phyloP scores from a whole-genome alignment of 92 coral and sea anemone genomes.

The Heliopora coerulea region DNA sequence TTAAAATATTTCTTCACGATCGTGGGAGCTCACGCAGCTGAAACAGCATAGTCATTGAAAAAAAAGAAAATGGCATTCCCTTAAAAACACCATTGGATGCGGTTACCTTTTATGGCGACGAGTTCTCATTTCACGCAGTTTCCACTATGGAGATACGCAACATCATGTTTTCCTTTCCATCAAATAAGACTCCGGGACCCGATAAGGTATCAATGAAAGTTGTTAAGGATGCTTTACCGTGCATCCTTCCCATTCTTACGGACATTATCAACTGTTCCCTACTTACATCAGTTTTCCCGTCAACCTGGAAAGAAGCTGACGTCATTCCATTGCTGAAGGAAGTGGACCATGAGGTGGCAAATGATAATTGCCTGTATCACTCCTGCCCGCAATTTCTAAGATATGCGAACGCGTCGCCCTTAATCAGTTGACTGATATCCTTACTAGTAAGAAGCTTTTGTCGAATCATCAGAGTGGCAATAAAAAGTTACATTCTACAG shows the following conservation, averaged over 20 bases:
- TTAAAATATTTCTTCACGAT: too few relatives aligned
- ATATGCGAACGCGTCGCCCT: constrained; percentile 2
- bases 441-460: neutral
- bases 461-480: neutral
- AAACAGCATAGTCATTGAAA: too few relatives aligned
- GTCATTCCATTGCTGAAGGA: neutral
- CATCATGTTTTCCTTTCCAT: too few relatives aligned
- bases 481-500: neutral
- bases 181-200: too few relatives aligned
- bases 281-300: neutral
- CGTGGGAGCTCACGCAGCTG: too few relatives aligned
- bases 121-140: too few relatives aligned
- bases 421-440: neutral
- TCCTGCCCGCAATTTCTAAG: constrained; percentile 1
- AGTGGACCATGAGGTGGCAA: too few relatives aligned
- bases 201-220: neutral
- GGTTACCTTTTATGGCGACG: too few relatives aligned
- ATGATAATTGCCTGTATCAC: constrained; percentile 10
- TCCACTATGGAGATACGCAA: too few relatives aligned
- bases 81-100: too few relatives aligned
- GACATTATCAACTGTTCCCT: neutral
- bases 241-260: neutral
- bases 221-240: neutral
- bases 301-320: neutral
- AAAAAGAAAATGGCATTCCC: too few relatives aligned